Conservation (phyloP, 1,140 invertebrate genomes). For the Drosophila rhopaloa region DNA sequence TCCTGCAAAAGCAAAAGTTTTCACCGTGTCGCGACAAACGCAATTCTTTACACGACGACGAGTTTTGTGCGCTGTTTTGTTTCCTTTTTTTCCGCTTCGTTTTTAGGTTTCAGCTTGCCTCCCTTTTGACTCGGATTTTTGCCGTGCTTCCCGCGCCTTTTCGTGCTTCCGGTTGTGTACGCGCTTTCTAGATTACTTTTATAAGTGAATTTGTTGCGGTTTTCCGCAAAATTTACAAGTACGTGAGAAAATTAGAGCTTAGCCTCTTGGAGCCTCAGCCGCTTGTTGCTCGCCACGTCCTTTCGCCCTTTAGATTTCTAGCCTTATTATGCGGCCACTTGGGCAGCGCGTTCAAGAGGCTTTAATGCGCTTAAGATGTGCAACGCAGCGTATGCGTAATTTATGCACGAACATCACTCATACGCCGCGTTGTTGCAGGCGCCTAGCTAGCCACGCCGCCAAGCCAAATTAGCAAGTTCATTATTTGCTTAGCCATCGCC, state of each 20-base stretch:
- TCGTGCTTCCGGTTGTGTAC: conserved; percentile 76
- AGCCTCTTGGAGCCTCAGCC: conserved; percentile 59
- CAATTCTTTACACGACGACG: conserved; percentile 70
- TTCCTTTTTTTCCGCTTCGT: conserved; percentile 34
- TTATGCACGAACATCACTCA: conserved; percentile 50
- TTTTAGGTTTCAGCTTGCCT: conserved; percentile 24
- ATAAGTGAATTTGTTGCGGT: conserved; percentile 83
- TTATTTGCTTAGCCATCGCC: conserved; percentile 64
- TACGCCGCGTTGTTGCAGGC: conserved; percentile 43
- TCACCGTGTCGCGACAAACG: conserved; percentile 77
- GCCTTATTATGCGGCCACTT: conserved; percentile 36
- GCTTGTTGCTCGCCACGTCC: conserved; percentile 57
- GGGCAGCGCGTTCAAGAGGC: conserved; percentile 12
- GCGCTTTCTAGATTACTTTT: conserved; percentile 83
- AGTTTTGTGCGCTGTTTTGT: conserved; percentile 47
- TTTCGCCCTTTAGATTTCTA: background rate
- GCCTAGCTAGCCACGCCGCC: conserved; percentile 11
- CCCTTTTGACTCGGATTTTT: conserved; percentile 21
- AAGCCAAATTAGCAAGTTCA: conserved; percentile 69
- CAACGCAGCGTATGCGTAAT: conserved; percentile 64
- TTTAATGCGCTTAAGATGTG: conserved; percentile 40
- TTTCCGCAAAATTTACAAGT: conserved; percentile 83
- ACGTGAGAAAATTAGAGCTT: conserved; percentile 83
- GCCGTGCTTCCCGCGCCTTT: conserved; percentile 43
- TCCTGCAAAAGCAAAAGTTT: conserved; percentile 57